Conservation (phyloP, 2,797 vertebrate genomes). For the Acanthurus lineatus region DNA sequence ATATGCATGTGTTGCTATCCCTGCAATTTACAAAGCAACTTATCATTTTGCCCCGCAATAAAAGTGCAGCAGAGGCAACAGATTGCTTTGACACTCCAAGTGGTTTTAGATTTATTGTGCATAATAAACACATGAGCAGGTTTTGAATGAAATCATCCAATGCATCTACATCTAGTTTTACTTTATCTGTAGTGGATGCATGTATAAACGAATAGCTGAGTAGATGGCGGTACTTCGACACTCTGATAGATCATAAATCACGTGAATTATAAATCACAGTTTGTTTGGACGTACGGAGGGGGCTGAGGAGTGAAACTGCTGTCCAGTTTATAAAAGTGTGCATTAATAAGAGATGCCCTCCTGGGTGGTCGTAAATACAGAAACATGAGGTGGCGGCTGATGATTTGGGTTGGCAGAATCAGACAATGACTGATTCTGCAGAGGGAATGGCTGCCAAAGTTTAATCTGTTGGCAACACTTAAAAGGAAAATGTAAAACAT, state of each 20-base stretch:
- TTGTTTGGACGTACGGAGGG: constrained; percentile 82
- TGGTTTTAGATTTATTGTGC: constrained; percentile 85
- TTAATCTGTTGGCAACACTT: constrained; percentile 36
- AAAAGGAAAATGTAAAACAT: constrained; percentile 40
- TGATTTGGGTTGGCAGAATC: constrained; percentile 72
- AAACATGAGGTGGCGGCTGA: constrained; percentile 81
- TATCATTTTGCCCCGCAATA: constrained; percentile 78
- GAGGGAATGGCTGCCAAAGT: constrained; percentile 22
- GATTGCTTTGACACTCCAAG: constrained; percentile 80
- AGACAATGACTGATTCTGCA: constrained; percentile 52
- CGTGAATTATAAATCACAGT: constrained; percentile 86
- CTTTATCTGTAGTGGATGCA: constrained; percentile 80
- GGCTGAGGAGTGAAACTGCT: constrained; percentile 77
- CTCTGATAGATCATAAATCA: constrained; percentile 84
- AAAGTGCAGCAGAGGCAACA: constrained; percentile 78
- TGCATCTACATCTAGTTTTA: constrained; percentile 84
- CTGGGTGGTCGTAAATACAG: constrained; percentile 84
- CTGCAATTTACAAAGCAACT: constrained; percentile 82
- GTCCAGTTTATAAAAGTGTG: constrained; percentile 87
- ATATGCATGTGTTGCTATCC: constrained; percentile 79
- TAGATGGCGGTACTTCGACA: constrained; percentile 71
- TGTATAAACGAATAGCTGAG: constrained; percentile 75
- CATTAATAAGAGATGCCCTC: constrained; percentile 85
- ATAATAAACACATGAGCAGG: constrained; percentile 84
- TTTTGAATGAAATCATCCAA: constrained; percentile 84